Evolutionary conservation across 1,140 invertebrate species (phyloP), one percentile per base, ranked within the genome.

Genomic region (Vanessa tameamea): DNA sequence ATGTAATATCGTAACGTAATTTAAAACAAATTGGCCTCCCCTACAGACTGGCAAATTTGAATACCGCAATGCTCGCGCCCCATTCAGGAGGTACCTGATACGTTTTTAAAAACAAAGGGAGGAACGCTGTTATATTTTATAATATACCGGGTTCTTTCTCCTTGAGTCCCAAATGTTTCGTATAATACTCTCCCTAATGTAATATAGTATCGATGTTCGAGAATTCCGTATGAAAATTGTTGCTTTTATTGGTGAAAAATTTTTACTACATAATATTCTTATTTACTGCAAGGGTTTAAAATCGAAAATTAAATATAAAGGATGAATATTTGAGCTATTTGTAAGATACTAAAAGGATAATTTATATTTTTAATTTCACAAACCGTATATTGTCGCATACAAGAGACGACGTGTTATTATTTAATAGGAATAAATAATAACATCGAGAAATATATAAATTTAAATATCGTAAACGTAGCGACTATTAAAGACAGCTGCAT

Each of bases 1-100:
- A 86, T 81, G 85, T 81, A 92, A 91, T 92, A 91, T 90, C 88
- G 87, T 91, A 90, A 90, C 84, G 88, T 90, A 92, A 92, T 92
- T 91, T 92, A 88, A 92, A 91, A 90, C 88, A 84, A 92, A 91
- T 92, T 92, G 91, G 88, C 82, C 81, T 85, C 87, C 89, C 87
- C 89, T 84, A 83, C 84, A 64, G 80, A 75, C 84, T 84, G 78
- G 77, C 75, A 83, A 87, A 92, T 92, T 92, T 92, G 88, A 90
- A 91, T 91, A 90, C 82, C 79, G 77, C 82, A 75, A 82, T 80
- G 81, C 86, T 88, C 85, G 81, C 87, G 85, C 90, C 90, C 86
- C 79, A 84, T 86, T 81, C 78, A 64, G 70, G 75, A 81, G 77
- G 77, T 82, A 85, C 77, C 67, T 69, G 66, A 73, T 82, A 83